A percentile compares a stretch with the other conserved stretches of the same genome.
Conservation (phyloP, 2,888 invertebrate genomes). For the Drosophila mercatorum region DNA sequence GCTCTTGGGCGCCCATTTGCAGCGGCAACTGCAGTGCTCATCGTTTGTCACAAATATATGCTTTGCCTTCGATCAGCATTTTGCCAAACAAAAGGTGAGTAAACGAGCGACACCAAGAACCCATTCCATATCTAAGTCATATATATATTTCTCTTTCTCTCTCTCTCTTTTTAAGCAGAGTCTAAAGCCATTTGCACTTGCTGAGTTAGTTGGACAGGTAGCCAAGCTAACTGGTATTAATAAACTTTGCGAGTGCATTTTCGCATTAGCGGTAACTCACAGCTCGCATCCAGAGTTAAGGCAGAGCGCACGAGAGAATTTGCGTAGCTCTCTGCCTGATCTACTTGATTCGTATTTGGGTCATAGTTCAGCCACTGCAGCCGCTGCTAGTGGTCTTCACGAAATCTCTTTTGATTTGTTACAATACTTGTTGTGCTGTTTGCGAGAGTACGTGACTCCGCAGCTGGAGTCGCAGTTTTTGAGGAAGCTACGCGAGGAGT, state of each 20-base stretch:
- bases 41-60: constrained; percentile 95
- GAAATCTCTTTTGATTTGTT: constrained; percentile 95
- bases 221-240: constrained; percentile 94
- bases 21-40: constrained; percentile 92
- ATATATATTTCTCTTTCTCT: constrained; percentile 1
- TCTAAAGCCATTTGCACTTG: constrained; percentile 90
- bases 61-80: constrained; percentile 93
- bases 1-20: constrained; percentile 91
- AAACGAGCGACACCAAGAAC: too few relatives aligned
- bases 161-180: constrained; percentile 86
- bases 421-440: constrained; percentile 89
- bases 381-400: constrained; percentile 88
- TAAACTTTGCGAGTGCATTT: constrained; percentile 95
- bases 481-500: constrained; percentile 92
- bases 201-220: constrained; percentile 92
- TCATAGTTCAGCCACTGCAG: constrained; percentile 86
- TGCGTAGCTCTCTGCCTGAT: constrained; percentile 92
- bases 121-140: neutral
- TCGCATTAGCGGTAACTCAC: constrained; percentile 93
- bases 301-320: constrained; percentile 90
- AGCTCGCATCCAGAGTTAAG: constrained; percentile 92
- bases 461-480: constrained; percentile 87
- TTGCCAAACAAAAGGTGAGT: constrained; percentile 89
- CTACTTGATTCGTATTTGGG: constrained; percentile 94
- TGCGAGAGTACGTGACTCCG: constrained; percentile 85